Evolutionary conservation across 2,888 invertebrate species (phyloP).

Genomic region (Ophion ellenae): DNA sequence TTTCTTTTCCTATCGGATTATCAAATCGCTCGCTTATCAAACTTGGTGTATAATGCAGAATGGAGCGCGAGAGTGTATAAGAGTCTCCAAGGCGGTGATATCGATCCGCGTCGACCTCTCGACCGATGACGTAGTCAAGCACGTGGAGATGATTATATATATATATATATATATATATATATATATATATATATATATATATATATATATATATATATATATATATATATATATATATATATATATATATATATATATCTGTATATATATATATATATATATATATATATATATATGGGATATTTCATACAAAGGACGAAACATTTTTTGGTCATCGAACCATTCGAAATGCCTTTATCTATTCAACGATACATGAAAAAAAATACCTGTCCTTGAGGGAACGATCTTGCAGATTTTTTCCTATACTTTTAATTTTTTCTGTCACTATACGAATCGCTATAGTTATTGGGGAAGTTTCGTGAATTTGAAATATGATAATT

Average conservation of each 20-base stretch:
- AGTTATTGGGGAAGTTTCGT: no score
- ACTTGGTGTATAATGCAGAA: conserved; percentile 38
- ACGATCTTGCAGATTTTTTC: background rate
- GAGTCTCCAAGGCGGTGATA: conserved; percentile 54
- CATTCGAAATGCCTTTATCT: background rate
- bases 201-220: conserved; percentile 3
- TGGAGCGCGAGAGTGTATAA: conserved; percentile 19
- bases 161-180: conserved; percentile 12
- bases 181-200: conserved; percentile 3
- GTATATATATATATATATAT: conserved; percentile 6
- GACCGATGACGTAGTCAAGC: conserved; percentile 60
- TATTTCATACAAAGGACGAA: background rate
- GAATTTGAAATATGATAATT: no score
- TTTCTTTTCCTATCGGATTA: conserved; percentile 11
- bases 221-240: conserved; percentile 25
- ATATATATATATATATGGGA: conserved; percentile 5
- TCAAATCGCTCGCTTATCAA: conserved; percentile 49
- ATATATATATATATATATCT: conserved; percentile 1
- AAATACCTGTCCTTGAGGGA: background rate
- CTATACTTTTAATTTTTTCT: background rate
- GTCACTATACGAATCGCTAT: no score
- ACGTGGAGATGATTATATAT: conserved; percentile 48
- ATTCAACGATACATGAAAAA: background rate
- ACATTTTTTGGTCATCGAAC: background rate
- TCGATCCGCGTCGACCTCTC: conserved; percentile 65